Conservation (phyloP, 1,140 invertebrate genomes). For the Sipha flava region DNA sequence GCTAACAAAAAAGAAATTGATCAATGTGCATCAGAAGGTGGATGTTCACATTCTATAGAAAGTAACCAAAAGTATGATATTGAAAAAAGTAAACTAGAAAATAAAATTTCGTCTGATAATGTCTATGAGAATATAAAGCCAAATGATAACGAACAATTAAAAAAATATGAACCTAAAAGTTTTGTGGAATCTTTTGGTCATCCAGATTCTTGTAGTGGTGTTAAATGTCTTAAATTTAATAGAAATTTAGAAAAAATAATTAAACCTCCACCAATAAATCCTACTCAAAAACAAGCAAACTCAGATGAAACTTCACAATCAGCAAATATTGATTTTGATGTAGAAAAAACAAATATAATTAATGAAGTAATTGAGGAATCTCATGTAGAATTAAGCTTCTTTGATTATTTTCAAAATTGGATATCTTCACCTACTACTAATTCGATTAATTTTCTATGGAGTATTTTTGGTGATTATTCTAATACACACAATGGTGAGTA, state of each 20-base stretch:
- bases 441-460: background rate
- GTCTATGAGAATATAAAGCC: background rate
- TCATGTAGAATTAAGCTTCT: background rate
- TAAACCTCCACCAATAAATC: background rate
- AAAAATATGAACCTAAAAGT: background rate
- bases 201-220: background rate
- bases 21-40: background rate
- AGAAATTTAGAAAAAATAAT: background rate
- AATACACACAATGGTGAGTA: background rate
- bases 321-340: background rate
- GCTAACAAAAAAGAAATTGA: background rate
- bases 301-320: background rate
- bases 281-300: background rate
- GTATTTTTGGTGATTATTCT: background rate
- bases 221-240: background rate
- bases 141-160: background rate
- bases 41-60: background rate
- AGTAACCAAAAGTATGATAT: background rate
- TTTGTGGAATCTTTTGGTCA: slow-evolving; percentile 13
- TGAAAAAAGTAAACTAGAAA: background rate
- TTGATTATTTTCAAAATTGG: background rate
- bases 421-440: background rate
- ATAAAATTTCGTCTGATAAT: background rate
- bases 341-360: background rate
- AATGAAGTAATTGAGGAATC: background rate